Percentiles rank a stretch among this genome's conserved stretches.
These are phyloP conservation scores for Platycheirus albimanus DNA, from an alignment of 2,888 invertebrate species.

Conservation along the genomic window DNA sequence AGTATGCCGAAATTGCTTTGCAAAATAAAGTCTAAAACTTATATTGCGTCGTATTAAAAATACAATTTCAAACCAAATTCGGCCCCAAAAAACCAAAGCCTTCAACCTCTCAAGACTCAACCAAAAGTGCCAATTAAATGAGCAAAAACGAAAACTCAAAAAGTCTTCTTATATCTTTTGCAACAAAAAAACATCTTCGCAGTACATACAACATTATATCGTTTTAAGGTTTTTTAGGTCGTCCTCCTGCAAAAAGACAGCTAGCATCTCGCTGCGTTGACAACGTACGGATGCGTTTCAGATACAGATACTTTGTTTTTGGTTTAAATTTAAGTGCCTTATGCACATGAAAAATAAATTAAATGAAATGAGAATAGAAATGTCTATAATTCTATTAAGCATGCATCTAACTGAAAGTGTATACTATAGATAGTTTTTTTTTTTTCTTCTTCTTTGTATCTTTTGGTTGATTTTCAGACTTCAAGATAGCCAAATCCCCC, in stretches of 20 bases:
- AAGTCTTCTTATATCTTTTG: conserved; percentile 5
- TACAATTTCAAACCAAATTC: conserved; percentile 61
- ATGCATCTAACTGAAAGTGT: conserved; percentile 49
- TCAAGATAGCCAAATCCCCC: conserved; percentile 58
- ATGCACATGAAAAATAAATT: conserved; percentile 20
- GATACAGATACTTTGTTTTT: conserved; percentile 39
- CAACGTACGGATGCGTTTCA: conserved; percentile 61
- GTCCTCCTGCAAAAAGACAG: conserved; percentile 38
- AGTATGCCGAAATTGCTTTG: conserved; percentile 53
- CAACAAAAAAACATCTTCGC: too few species aligned
- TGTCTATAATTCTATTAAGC: conserved; percentile 71
- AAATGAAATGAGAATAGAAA: conserved; percentile 60
- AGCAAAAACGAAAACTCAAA: conserved; percentile 25
- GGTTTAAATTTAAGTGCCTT: conserved; percentile 66
- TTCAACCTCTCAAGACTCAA: conserved; percentile 26
- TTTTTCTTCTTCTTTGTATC: too few species aligned
- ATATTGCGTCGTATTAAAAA: conserved; percentile 28
- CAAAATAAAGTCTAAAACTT: background rate
- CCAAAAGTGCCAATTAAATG: conserved; percentile 50
- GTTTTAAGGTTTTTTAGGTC: conserved; percentile 65
- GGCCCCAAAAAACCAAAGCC: conserved; percentile 27
- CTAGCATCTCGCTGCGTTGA: conserved; percentile 37
- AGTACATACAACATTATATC: too few species aligned
- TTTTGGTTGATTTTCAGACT: conserved; percentile 52
- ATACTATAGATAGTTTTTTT: conserved; percentile 40